These are phyloP conservation scores for Mongoloraphidia duomilia DNA, from an alignment of 2,888 invertebrate species.

Conservation along the genomic window DNA sequence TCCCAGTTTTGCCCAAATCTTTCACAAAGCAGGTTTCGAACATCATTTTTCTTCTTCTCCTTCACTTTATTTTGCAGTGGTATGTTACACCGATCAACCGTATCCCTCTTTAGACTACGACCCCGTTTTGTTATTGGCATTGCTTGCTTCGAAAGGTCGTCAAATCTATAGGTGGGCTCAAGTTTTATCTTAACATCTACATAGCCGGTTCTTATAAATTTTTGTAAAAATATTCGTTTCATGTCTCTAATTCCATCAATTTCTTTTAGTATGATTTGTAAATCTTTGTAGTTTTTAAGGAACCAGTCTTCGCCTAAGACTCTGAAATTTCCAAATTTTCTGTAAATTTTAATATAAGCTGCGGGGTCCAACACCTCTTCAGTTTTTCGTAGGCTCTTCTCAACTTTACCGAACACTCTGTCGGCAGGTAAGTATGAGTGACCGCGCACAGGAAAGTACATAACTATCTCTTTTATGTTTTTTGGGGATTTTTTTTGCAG, in stretches of 20 bases:
- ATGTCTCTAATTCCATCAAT: conserved; percentile 1
- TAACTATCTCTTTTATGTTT: conserved; percentile 10
- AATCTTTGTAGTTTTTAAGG: conserved; percentile 4
- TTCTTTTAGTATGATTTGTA: background rate
- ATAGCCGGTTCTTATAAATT: background rate
- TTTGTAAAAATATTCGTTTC: conserved; percentile 4
- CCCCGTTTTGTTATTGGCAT: too few species aligned
- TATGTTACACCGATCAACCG: too few species aligned
- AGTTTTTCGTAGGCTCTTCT: background rate
- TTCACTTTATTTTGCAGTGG: too few species aligned
- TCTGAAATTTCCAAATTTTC: conserved; percentile 1
- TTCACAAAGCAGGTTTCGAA: too few species aligned
- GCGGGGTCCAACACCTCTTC: too few species aligned
- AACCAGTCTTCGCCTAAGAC: conserved; percentile 2
- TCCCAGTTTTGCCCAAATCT: too few species aligned
- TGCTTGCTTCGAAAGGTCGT: too few species aligned
- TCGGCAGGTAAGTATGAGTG: conserved; percentile 4
- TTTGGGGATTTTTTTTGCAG: conserved; percentile 12
- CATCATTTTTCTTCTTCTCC: too few species aligned
- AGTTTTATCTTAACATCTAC: too few species aligned
- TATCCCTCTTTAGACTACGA: too few species aligned
- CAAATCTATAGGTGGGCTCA: too few species aligned
- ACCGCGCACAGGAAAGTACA: conserved; percentile 4
- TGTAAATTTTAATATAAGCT: background rate
- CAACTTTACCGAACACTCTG: background rate